Evolutionary conservation across 2,888 invertebrate species (phyloP).

Genomic region (Heliconius hortense): DNA sequence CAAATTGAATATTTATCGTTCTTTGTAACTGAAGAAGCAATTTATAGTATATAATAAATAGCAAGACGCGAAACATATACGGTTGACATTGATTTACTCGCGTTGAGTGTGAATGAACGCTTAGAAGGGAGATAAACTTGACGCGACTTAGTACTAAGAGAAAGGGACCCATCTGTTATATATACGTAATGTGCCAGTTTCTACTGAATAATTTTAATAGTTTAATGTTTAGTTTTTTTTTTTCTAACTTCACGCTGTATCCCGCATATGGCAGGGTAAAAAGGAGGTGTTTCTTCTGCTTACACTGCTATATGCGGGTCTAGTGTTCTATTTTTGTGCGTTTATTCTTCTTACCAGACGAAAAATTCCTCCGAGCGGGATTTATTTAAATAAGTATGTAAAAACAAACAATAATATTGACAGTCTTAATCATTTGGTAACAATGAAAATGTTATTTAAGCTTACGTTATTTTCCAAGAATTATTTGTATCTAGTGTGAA

Average conservation of each 20-base stretch:
- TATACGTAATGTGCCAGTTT: conserved; percentile 18
- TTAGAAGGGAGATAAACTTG: conserved; percentile 35
- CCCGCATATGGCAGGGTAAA: neutral
- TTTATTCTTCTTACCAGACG: too few species aligned
- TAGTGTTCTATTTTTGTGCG: too few species aligned
- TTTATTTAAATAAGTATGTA: too few species aligned
- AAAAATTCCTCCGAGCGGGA: too few species aligned
- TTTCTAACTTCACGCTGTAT: neutral
- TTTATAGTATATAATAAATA: conserved; percentile 34
- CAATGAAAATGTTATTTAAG: too few species aligned
- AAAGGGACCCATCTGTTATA: conserved; percentile 37
- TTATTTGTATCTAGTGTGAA: too few species aligned
- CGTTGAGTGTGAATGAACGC: conserved; percentile 56
- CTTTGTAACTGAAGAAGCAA: conserved; percentile 24
- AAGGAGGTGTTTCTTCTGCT: too few species aligned
- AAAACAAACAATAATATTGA: too few species aligned
- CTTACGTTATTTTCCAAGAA: too few species aligned
- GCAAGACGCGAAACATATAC: conserved; percentile 53
- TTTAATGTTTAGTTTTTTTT: neutral
- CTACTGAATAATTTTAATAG: neutral
- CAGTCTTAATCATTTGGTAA: too few species aligned
- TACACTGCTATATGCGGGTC: too few species aligned
- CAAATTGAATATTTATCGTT: neutral
- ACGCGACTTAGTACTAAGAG: conserved; percentile 35
- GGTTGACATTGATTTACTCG: conserved; percentile 72